These are phyloP conservation scores for Melanogrammus aeglefinus DNA, from an alignment of 2,797 vertebrate species.

Conservation along the genomic window DNA sequence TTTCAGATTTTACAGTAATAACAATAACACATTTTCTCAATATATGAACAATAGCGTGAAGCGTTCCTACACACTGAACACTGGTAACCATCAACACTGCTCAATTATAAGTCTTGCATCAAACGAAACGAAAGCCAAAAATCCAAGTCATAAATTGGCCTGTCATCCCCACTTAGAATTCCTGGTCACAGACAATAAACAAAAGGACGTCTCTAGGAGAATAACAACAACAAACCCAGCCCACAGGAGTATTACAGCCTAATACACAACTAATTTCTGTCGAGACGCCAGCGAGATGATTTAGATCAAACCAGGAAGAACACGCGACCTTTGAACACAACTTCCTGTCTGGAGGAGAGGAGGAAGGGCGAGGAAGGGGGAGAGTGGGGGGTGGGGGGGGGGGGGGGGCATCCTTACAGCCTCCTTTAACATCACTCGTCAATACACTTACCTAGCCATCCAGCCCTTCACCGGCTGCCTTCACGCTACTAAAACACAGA, in stretches of 20 bases:
- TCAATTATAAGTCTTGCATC: background rate
- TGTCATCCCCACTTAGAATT: background rate
- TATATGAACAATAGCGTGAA: background rate
- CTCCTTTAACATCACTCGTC: background rate
- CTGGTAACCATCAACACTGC: background rate
- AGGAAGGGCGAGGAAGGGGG: slow-evolving; percentile 10
- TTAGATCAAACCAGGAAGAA: slow-evolving; percentile 32
- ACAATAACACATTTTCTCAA: background rate
- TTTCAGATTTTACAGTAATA: no score
- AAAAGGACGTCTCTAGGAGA: background rate
- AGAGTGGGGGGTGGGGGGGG: slow-evolving; percentile 9
- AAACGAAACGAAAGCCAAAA: background rate
- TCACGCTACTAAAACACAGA: slow-evolving; percentile 5
- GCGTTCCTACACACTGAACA: background rate
- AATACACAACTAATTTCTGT: background rate
- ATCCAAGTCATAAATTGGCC: background rate
- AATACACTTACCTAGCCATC: background rate
- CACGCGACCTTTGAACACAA: slow-evolving; percentile 42
- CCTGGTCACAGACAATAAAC: background rate
- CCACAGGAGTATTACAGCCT: background rate
- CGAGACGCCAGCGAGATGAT: slow-evolving; percentile 20
- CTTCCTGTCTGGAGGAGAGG: slow-evolving; percentile 20
- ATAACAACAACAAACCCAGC: background rate
- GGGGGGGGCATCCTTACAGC: background rate
- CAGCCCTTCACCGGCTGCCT: background rate